Conservation (phyloP, 2,888 invertebrate genomes). For the Charanyca ferruginea region DNA sequence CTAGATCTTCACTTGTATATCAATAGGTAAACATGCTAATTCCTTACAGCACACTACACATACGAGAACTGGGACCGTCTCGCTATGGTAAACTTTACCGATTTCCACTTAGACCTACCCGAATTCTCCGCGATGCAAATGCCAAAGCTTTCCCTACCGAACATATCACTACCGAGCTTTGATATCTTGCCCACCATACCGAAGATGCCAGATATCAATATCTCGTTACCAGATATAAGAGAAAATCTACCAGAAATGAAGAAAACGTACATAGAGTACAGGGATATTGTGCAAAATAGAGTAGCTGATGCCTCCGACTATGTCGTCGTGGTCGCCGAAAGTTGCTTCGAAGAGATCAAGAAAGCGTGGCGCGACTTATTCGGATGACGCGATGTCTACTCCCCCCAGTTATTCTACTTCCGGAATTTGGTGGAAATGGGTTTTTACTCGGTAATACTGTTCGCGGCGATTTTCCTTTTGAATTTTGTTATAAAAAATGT, state of each 20-base stretch:
- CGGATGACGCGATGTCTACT: constrained; percentile 68
- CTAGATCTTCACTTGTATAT: not conserved
- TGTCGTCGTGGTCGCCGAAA: constrained; percentile 87
- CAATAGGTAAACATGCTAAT: constrained; percentile 67
- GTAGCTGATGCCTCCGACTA: constrained; percentile 89
- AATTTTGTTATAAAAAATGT: constrained; percentile 25
- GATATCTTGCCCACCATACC: constrained; percentile 69
- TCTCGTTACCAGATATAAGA: constrained; percentile 78
- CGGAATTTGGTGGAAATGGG: constrained; percentile 29
- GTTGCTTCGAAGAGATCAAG: constrained; percentile 87
- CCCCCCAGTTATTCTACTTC: constrained; percentile 19
- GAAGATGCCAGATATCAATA: constrained; percentile 77
- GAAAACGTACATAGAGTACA: constrained; percentile 84
- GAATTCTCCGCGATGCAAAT: constrained; percentile 78
- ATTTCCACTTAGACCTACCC: constrained; percentile 83
- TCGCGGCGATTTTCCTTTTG: constrained; percentile 7
- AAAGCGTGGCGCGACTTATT: constrained; percentile 82
- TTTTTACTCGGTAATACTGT: constrained; percentile 18
- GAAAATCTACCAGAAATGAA: constrained; percentile 82
- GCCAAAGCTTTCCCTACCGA: constrained; percentile 69
- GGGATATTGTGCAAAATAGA: constrained; percentile 87
- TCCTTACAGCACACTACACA: constrained; percentile 89
- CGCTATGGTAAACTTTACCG: constrained; percentile 86
- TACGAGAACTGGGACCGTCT: constrained; percentile 86
- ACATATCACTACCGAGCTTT: constrained; percentile 76